These are phyloP conservation scores for Watsonalla cultraria DNA, from an alignment of 2,888 invertebrate species.

Conservation along the genomic window DNA sequence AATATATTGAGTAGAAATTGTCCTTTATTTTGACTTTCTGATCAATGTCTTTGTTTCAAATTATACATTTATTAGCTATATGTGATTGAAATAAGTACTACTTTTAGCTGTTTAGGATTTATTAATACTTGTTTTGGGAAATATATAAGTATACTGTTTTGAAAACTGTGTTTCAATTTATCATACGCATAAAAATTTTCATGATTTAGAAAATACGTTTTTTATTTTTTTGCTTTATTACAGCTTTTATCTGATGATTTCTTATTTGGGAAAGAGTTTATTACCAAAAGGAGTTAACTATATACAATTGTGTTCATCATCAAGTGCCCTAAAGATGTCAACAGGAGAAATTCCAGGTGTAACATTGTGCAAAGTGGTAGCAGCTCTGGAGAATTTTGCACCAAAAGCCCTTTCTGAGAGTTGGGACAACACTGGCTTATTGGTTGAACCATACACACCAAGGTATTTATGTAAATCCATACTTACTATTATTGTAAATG, in stretches of 20 bases:
- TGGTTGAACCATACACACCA: conserved; percentile 87
- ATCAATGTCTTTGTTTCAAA: conserved; percentile 13
- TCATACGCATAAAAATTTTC: too few relatives aligned
- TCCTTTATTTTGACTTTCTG: conserved; percentile 12
- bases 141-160: not conserved
- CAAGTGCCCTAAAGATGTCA: conserved; percentile 40
- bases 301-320: conserved; percentile 31
- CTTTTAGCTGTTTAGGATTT: conserved; percentile 1
- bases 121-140: not conserved
- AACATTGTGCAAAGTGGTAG: conserved; percentile 71
- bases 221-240: conserved; percentile 15
- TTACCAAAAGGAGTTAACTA: conserved; percentile 26
- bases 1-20: conserved; percentile 66
- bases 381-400: conserved; percentile 83
- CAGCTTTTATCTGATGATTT: conserved; percentile 55
- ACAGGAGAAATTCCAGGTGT: conserved; percentile 57
- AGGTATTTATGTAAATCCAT: conserved; percentile 42
- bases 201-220: conserved; percentile 1
- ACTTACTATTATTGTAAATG: too few relatives aligned
- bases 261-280: conserved; percentile 39
- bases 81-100: not conserved
- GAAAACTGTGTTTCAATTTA: not conserved
- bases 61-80: conserved; percentile 3
- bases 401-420: conserved; percentile 85
- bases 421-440: conserved; percentile 97